phyloP scores from a whole-genome alignment of 2,113 vertebrate genomes.

The Chloebia gouldiae region DNA sequence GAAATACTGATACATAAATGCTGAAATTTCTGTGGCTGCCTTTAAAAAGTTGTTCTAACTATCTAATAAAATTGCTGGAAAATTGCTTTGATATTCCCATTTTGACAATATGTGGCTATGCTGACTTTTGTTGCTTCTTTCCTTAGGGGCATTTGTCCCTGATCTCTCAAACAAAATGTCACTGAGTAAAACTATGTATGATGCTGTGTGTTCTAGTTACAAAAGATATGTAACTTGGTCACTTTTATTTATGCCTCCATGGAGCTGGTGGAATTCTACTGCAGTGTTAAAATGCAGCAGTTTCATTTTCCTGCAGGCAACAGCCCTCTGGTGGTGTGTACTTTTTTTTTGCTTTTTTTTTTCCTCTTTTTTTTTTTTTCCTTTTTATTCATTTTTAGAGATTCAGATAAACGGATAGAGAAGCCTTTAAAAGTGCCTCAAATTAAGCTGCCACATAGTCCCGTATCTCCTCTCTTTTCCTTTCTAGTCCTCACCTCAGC shows the following conservation, averaged over 20 bases:
- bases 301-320: slow-evolving; percentile 34
- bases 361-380: fast-evolving
- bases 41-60: slow-evolving; percentile 21
- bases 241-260: slow-evolving; percentile 31
- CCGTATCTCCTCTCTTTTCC: neutral
- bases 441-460: neutral
- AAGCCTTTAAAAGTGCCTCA: neutral
- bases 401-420: neutral
- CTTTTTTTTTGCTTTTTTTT: fast-evolving
- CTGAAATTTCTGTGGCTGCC: neutral
- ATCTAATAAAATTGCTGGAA: neutral
- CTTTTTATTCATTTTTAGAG: neutral
- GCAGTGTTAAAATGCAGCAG: slow-evolving; percentile 50
- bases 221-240: slow-evolving; percentile 37
- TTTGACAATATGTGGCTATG: slow-evolving; percentile 9
- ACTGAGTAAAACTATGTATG: slow-evolving; percentile 26
- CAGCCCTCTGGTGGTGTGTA: slow-evolving; percentile 7
- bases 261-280: slow-evolving; percentile 37
- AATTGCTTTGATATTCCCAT: slow-evolving; percentile 1
- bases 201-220: slow-evolving; percentile 21
- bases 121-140: slow-evolving; percentile 32
- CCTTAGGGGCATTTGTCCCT: slow-evolving; percentile 24
- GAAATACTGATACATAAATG: neutral
- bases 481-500: neutral
- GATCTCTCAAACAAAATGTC: slow-evolving; percentile 51